Evolutionary conservation across 2,113 vertebrate genomes (phyloP), one percentile per base, ranked within the genome.

Genomic region (Strix aluco): DNA sequence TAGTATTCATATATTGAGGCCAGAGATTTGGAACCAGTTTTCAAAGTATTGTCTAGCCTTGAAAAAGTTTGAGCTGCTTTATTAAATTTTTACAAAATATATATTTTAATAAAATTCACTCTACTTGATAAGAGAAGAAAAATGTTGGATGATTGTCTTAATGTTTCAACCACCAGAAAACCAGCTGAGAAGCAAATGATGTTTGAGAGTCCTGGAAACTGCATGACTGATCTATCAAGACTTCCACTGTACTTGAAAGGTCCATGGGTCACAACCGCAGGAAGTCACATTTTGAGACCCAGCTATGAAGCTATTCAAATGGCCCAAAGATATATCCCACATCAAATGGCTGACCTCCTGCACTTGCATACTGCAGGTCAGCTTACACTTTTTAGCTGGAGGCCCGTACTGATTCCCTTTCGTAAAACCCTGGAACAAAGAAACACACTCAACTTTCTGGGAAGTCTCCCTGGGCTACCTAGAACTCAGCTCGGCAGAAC

Each of bases 381-480:
- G 63, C 96, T 96, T 52, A 86, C 88, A 89, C 89, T 97, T 97
- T 96, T 92, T 97, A 98, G 98, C 97, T 91, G 67, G 96, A 97
- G 97, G 96, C 88, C 84, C 93, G 95, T 87, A 75, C 94, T 74
- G 86, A 96, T 91, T 96, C 91, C 88, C 94, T 97, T 96, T 97
- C 90, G 58, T 94, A 97, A 94, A 94, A 81, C 55, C 84, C 81
- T 71, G 84, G 81, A 98, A 98, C 97, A 98, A 98, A 98, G 98
- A 65, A 80, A 77, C 57, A 65, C 36, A n/a, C 86, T 96, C 89
- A 67, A 83, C 90, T 97, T 95, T 92, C 83, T 94, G 95, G 92
- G 96, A 96, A 97, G 94, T 71, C 92, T 97, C 90, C 42, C 94
- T 97, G 96, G 86, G 90, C 85, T 96, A 96, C 87, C 97, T 96